Evolutionary conservation across 2,888 invertebrate genomes (phyloP).

Genomic region (Tipula vernalis): DNA sequence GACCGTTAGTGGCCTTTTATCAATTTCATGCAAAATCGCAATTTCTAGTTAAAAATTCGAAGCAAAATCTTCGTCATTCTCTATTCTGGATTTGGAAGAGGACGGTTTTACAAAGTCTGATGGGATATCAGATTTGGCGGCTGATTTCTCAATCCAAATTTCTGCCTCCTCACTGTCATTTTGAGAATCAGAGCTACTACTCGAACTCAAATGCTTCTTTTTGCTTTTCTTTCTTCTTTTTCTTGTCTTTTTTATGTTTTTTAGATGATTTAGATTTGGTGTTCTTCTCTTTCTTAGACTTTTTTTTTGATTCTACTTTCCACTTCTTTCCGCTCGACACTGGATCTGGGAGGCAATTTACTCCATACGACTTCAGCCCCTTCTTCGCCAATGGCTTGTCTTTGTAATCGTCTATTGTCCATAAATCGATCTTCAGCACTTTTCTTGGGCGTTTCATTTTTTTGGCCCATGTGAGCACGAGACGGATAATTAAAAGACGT

Average conservation of each 20-base stretch:
- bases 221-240: conserved; percentile 36
- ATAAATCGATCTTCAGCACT: conserved; percentile 45
- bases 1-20: too few relatives aligned
- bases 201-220: conserved; percentile 27
- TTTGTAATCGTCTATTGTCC: conserved; percentile 55
- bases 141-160: conserved; percentile 57
- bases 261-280: conserved; percentile 27
- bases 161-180: conserved; percentile 39
- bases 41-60: too few relatives aligned
- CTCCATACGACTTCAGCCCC: conserved; percentile 62
- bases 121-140: conserved; percentile 15
- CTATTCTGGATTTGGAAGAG: neutral
- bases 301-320: conserved; percentile 12
- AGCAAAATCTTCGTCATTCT: conserved; percentile 20
- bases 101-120: conserved; percentile 20
- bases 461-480: neutral
- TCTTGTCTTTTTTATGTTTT: conserved; percentile 35
- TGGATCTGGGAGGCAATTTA: conserved; percentile 46
- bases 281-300: conserved; percentile 21
- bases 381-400: conserved; percentile 59
- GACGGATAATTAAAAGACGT: neutral
- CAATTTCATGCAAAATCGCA: too few relatives aligned
- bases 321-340: neutral
- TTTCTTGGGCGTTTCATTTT: conserved; percentile 12
- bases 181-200: conserved; percentile 26